Evolutionary conservation across 1,140 invertebrate species (phyloP).

Genomic region (Euura saliciscinereae): DNA sequence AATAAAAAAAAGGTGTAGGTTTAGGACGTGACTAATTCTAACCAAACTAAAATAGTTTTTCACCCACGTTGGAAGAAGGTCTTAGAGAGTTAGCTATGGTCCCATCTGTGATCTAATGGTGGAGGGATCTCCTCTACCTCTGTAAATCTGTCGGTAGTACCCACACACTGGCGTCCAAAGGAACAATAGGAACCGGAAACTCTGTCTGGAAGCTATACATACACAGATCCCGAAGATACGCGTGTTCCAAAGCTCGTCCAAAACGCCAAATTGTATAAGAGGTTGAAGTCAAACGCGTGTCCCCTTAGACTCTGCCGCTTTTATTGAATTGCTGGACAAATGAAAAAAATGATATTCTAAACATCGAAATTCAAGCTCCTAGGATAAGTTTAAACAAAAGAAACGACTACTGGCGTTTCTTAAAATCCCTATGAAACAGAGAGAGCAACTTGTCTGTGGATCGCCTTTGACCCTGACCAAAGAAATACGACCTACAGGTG

Average conservation of each 20-base stretch:
- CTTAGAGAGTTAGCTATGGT: too few relatives aligned
- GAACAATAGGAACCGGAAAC: slow-evolving; percentile 49
- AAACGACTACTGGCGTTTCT: too few relatives aligned
- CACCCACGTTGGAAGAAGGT: slow-evolving; percentile 35
- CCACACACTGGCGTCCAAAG: not conserved
- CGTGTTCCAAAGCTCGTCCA: too few relatives aligned
- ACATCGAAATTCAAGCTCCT: too few relatives aligned
- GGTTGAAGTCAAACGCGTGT: too few relatives aligned
- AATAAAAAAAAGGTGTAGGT: not conserved
- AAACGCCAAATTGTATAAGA: too few relatives aligned
- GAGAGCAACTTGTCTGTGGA: not conserved
- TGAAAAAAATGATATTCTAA: too few relatives aligned
- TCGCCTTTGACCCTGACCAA: not conserved
- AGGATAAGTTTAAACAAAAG: too few relatives aligned
- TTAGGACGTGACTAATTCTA: slow-evolving; percentile 8
- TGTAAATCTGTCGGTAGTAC: not conserved
- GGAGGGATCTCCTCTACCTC: slow-evolving; percentile 2
- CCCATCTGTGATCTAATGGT: not conserved
- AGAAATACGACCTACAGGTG: not conserved
- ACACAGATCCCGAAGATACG: too few relatives aligned
- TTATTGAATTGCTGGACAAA: too few relatives aligned
- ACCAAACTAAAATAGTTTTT: slow-evolving; percentile 9
- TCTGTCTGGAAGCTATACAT: slow-evolving; percentile 9
- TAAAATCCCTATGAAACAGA: not conserved
- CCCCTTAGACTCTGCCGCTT: too few relatives aligned